Evolutionary conservation across 2,888 invertebrate genomes (phyloP).

Genomic region (Pomacea canaliculata): DNA sequence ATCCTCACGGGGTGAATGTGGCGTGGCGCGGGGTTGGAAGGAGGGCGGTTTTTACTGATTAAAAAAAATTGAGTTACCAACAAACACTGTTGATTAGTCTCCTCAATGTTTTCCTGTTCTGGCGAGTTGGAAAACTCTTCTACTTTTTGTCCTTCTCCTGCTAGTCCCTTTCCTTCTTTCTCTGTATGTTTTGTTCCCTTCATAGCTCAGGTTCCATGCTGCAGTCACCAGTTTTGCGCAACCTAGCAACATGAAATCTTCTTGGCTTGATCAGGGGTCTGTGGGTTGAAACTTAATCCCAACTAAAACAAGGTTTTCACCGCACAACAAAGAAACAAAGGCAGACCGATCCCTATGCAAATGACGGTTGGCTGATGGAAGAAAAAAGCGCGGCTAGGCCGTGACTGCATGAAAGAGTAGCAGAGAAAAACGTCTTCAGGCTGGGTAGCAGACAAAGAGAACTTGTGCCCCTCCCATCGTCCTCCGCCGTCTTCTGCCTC

Average conservation of each 20-base stretch:
- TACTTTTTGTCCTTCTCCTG: too few relatives aligned
- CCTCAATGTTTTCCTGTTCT: too few relatives aligned
- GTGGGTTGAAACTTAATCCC: constrained; percentile 14
- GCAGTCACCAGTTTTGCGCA: constrained; percentile 8
- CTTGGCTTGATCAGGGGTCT: constrained; percentile 14
- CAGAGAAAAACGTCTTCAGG: constrained; percentile 2
- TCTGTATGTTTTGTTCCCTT: background rate
- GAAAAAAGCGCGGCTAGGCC: background rate
- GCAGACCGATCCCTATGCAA: constrained; percentile 7
- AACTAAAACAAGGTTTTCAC: constrained; percentile 14
- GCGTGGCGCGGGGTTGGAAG: too few relatives aligned
- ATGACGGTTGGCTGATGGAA: constrained; percentile 7
- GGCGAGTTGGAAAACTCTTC: too few relatives aligned
- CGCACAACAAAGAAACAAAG: constrained; percentile 16
- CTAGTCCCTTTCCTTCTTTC: too few relatives aligned
- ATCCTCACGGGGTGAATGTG: too few relatives aligned
- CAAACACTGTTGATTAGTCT: too few relatives aligned
- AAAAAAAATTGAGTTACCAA: too few relatives aligned
- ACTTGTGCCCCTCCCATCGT: background rate
- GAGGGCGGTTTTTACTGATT: too few relatives aligned
- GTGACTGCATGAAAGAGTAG: constrained; percentile 12
- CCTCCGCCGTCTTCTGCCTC: background rate
- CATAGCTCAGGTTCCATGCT: background rate
- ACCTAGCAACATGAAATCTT: constrained; percentile 12
- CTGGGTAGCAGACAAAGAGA: constrained; percentile 5